Evolutionary conservation across 2,797 vertebrate species (phyloP), one percentile per base, ranked within the genome.

Genomic region (Cuniculus paca): DNA sequence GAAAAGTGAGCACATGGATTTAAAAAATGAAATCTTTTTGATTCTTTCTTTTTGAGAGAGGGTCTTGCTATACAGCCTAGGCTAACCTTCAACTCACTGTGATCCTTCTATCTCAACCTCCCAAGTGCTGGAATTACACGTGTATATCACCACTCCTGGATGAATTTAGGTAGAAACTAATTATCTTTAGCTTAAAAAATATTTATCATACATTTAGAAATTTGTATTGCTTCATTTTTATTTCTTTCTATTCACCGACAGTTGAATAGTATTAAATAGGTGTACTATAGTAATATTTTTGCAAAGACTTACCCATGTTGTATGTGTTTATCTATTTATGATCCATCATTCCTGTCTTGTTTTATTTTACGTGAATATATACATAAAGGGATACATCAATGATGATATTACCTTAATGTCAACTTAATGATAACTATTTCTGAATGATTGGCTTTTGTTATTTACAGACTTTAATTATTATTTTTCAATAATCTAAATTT

Each of bases 191-290:
- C 56, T 7, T 54, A 83, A 90, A 11, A 60, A 78, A 36, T 70
- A 72, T 65, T 95, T 58, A 77, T 26, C 36, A 13, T 36, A 42
- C 42, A 16, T 80, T 91, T 61, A 88, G 14, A 0, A 61, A 48
- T 42, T 26, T 48, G 5, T 74, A 45, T 87, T 87, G 48, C 16
- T 80, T 6, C 6, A 34, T 72, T 93, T 86, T 88, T 10, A 22
- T 81, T 92, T 85, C 19, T 42, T 79, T 61, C 26, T 78, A 16
- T 45, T 70, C 86, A 88, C 13, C 60, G 12, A 88, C 79, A 91
- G 56, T 31, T 74, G 9, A 85, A 83, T 58, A 90, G 87, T 52
- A 11, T 60, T 34, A 45, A 89, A 60, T 75, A 28, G 65, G 3
- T 45, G 8, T 22, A 12, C 0, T 68, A 68, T n/a, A 20, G 31